Conservation (phyloP, 2,888 invertebrate genomes). For the Chaitophorus viminalis region DNA sequence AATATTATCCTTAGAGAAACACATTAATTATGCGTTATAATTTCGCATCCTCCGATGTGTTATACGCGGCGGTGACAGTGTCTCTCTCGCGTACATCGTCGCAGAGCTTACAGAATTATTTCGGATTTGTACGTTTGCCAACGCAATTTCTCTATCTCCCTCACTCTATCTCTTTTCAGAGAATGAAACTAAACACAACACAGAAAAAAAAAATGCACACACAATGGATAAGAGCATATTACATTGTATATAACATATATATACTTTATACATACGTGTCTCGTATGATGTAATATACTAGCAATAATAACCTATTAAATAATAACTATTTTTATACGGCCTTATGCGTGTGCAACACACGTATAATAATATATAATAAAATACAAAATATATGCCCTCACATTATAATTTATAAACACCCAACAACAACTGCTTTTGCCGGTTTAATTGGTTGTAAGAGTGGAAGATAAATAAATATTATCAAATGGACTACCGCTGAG, state of each 20-base stretch:
- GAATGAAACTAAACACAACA: conserved; percentile 7
- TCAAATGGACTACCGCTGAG: too few relatives aligned
- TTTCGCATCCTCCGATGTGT: too few relatives aligned
- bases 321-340: conserved; percentile 24
- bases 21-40: too few relatives aligned
- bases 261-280: not conserved
- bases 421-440: too few relatives aligned
- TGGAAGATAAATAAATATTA: too few relatives aligned
- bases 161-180: not conserved
- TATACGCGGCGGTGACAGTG: not conserved
- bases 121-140: conserved; percentile 31
- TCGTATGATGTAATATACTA: conserved; percentile 29
- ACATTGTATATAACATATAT: not conserved
- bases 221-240: conserved; percentile 26
- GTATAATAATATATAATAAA: too few relatives aligned
- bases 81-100: too few relatives aligned
- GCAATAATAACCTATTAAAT: conserved; percentile 12
- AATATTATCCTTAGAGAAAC: too few relatives aligned
- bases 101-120: conserved; percentile 6
- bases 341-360: not conserved
- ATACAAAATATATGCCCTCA: too few relatives aligned
- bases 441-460: too few relatives aligned
- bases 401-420: too few relatives aligned
- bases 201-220: too few relatives aligned
- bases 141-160: not conserved